These are phyloP conservation scores for Conops quadrifasciatus DNA, from an alignment of 2,888 invertebrate genomes.

Conservation along the genomic window DNA sequence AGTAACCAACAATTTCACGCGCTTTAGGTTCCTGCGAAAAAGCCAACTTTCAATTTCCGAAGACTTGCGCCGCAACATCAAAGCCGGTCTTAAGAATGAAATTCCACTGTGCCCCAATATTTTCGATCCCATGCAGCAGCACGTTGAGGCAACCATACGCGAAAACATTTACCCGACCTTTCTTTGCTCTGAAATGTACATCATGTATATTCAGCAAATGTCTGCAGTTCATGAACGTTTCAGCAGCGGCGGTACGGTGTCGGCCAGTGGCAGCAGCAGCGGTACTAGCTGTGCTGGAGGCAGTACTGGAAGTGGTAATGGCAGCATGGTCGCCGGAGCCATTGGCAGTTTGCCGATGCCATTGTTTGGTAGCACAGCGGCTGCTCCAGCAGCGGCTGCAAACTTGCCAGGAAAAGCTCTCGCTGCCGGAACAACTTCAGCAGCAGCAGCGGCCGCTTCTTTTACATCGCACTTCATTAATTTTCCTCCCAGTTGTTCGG, in stretches of 20 bases:
- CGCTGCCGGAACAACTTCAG: constrained; percentile 49
- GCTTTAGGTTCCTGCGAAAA: constrained; percentile 77
- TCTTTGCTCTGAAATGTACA: constrained; percentile 90
- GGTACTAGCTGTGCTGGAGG: constrained; percentile 48
- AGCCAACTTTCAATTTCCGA: constrained; percentile 84
- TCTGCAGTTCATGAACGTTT: constrained; percentile 66
- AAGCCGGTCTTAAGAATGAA: constrained; percentile 76
- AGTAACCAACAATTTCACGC: not conserved
- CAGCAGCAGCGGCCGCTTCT: constrained; percentile 47
- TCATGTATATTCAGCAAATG: constrained; percentile 81
- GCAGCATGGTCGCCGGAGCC: constrained; percentile 44
- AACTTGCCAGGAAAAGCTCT: constrained; percentile 46
- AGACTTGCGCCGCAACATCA: constrained; percentile 80
- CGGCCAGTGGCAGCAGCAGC: constrained; percentile 49
- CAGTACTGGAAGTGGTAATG: constrained; percentile 55
- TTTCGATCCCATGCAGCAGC: constrained; percentile 84
- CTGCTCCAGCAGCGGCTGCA: constrained; percentile 30
- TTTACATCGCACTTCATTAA: constrained; percentile 55
- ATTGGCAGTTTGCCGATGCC: constrained; percentile 45
- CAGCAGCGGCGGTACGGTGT: constrained; percentile 53
- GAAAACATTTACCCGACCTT: constrained; percentile 92
- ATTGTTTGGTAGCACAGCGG: constrained; percentile 41
- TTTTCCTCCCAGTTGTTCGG: constrained; percentile 44
- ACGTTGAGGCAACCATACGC: constrained; percentile 82
- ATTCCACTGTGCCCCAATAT: constrained; percentile 77